phyloP scores from a whole-genome alignment of 2,888 invertebrate genomes.

The Drosophila aldrichi region DNA sequence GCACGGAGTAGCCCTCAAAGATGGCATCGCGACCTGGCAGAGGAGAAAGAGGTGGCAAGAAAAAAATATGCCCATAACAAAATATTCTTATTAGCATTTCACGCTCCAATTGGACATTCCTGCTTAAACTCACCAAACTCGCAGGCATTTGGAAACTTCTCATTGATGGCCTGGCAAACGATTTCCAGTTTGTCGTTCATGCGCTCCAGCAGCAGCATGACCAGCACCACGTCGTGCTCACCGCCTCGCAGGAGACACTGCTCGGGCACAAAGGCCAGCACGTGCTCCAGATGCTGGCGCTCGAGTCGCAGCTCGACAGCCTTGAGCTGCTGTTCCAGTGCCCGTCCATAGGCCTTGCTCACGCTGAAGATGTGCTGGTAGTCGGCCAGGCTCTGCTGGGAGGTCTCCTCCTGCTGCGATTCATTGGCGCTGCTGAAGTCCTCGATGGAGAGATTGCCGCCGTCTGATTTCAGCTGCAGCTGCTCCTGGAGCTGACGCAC shows the following conservation, averaged over 20 bases:
- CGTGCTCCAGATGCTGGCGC: conserved; percentile 92
- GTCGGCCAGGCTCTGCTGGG: conserved; percentile 87
- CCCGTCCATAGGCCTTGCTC: conserved; percentile 89
- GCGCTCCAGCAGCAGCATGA: conserved; percentile 93
- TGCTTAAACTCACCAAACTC: conserved; percentile 88
- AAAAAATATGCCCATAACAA: no score
- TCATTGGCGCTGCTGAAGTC: conserved; percentile 80
- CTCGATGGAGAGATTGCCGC: conserved; percentile 86
- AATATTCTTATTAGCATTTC: neutral
- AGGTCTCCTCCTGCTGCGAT: conserved; percentile 80
- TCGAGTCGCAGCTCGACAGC: conserved; percentile 95
- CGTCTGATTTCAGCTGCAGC: conserved; percentile 88
- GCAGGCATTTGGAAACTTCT: conserved; percentile 92
- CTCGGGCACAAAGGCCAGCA: conserved; percentile 97
- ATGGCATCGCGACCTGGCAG: conserved; percentile 87
- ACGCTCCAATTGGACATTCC: neutral
- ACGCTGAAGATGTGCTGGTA: conserved; percentile 89
- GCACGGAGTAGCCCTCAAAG: conserved; percentile 93
- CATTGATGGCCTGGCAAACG: conserved; percentile 94
- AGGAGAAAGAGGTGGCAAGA: no score
- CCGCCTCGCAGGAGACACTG: conserved; percentile 92
- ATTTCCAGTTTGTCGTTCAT: conserved; percentile 94
- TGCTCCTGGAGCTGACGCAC: conserved; percentile 95
- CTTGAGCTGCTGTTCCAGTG: conserved; percentile 95
- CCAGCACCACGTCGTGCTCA: conserved; percentile 96